Base-by-base conservation (phyloP, 2,888 invertebrate species). In the Yponomeuta sedellus region DNA sequence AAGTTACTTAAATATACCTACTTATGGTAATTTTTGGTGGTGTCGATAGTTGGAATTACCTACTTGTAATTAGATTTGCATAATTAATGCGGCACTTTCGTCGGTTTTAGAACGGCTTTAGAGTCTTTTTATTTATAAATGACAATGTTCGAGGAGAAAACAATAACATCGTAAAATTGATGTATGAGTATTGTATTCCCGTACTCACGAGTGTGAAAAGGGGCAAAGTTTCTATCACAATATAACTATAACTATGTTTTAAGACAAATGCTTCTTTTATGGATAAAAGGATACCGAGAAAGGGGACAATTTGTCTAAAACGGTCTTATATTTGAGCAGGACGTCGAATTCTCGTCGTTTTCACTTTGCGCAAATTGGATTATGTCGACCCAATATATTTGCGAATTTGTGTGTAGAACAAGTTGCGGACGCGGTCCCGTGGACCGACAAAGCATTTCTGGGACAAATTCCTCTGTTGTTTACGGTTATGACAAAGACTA, bases 291-390 rank as follows among this genome's bases (percentile, higher is more conserved):
- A 84, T 86, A 79, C 82, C 80, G 78, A 78, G 79, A 83, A 83
- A 82, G 81, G 81, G 79, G 81, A 78, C 83, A 81, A 90, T 91
- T 88, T 88, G 87, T 89, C 86, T 86, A 81, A 87, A 88, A 90
- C 86, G 88, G 85, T 85, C 85, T 84, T 86, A 86, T 85, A 86
- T 86, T 87, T 86, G 80, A 81, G 81, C 76, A 76, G 80, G 40
- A 82, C 74, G 84, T 88, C 86, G 86, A 89, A 88, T 79, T 86
- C 82, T 83, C 81, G 81, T 81, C 85, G 83, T 79, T 81, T 78
- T 82, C 84, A 88, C 87, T 89, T 87, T 86, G 80, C 81, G 81
- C 78, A 86, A 89, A 90, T 89, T 88, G 88, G 86, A 87, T 84
- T 82, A 86, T 85, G 86, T 81, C 82, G 80, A 82, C 76, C 77